Base-by-base conservation (phyloP, 2,888 invertebrate genomes). In the Xestobium rufovillosum region DNA sequence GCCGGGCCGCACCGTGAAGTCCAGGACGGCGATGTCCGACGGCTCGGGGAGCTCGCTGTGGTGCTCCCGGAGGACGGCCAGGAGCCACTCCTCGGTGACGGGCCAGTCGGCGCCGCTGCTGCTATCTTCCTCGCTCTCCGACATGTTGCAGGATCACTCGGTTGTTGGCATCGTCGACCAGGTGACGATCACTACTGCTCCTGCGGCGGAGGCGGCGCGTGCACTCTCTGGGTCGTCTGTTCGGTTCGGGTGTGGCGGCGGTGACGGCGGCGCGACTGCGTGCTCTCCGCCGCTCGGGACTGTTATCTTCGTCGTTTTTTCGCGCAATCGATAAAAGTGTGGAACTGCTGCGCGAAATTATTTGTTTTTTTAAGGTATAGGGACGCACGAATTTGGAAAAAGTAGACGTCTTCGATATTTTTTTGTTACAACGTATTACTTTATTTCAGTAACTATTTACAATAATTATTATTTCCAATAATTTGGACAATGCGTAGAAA, bases 71-170 rank as follows among this genome's bases (percentile, higher is more conserved):
- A 75, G 61, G 30, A 74, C 66, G 34, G 63, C 66, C 50, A 70
- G 68, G 31, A 75, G 65, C 74, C 74, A 75, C 55, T 73, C 73
- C 54, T 68, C 68, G 33, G 70, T 71, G 39, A 73, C 70, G 32
- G 71, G 72, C 68, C 71, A 72, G 42, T 71, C 69, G 38, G 58
- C 56, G 10, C 51, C 52, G 49, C 59, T 60, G 44, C 65, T 67
- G 38, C 65, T 66, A 34, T 67, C 67, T 31, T 70, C 69, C 48
- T 71, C 71, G 56, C 71, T 71, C 49, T 71, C 72, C 23, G 72
- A 70, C 72, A 72, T 72, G 39, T 31, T 44, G 6, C n/a, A 19
- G n/a, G n/a, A n/a, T n/a, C n/a, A n/a, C n/a, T n/a, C n/a, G n/a
- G n/a, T n/a, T n/a, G n/a, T n/a, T n/a, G n/a, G n/a, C n/a, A n/a